Conservation (phyloP, 2,797 vertebrate species). For the Prionace glauca region DNA sequence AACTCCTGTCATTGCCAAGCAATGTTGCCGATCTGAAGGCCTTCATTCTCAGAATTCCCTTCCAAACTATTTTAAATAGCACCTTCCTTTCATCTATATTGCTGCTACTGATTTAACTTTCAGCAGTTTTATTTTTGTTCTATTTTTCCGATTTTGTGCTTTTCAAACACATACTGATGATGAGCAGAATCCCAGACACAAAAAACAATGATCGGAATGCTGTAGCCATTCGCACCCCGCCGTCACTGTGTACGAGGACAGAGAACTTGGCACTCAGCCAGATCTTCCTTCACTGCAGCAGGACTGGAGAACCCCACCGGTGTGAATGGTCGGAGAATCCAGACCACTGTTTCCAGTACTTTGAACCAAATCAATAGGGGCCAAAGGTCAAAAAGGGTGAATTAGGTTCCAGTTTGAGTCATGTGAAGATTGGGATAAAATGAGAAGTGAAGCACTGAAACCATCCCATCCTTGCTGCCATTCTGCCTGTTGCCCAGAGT, state of each 20-base stretch:
- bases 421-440: neutral
- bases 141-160: neutral
- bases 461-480: neutral
- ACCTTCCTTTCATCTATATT: neutral
- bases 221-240: too few relatives aligned
- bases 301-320: too few relatives aligned
- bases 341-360: neutral
- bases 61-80: neutral
- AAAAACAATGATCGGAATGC: neutral
- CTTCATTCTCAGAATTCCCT: neutral
- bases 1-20: neutral
- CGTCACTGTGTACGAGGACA: too few relatives aligned
- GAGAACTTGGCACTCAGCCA: too few relatives aligned
- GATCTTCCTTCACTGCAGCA: too few relatives aligned
- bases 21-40: neutral
- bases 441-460: neutral
- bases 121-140: neutral
- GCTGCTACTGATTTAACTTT: neutral
- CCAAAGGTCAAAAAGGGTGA: neutral
- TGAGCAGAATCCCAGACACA: neutral
- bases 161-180: neutral
- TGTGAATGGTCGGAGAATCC: too few relatives aligned
- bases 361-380: neutral
- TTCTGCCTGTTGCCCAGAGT: too few relatives aligned
- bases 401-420: neutral